phyloP scores from a whole-genome alignment of 2,797 vertebrate species.

The Lateolabrax maculatus region DNA sequence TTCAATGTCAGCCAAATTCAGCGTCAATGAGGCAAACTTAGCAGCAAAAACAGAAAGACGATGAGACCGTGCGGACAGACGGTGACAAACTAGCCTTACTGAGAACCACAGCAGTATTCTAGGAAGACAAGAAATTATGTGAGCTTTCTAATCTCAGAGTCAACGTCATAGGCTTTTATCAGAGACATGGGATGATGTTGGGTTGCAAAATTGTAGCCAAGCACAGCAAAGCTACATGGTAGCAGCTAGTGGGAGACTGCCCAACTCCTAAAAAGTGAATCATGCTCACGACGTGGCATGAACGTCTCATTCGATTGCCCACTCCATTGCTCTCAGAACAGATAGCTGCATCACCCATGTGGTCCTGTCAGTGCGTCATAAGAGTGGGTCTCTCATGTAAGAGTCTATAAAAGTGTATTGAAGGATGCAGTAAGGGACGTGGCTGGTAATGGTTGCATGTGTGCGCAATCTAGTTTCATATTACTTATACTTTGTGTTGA shows the following conservation, averaged over 20 bases:
- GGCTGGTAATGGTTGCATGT: neutral
- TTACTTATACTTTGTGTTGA: neutral
- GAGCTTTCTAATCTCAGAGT: conserved; percentile 18
- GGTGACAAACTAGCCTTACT: conserved; percentile 25
- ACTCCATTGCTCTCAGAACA: conserved; percentile 48
- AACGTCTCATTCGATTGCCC: conserved; percentile 43
- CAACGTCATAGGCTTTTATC: neutral
- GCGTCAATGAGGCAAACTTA: conserved; percentile 8
- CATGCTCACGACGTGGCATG: conserved; percentile 55
- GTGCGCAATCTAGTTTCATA: neutral
- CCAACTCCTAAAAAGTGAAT: conserved; percentile 60
- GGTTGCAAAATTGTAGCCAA: neutral
- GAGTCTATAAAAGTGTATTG: conserved; percentile 11
- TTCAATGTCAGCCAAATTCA: conserved; percentile 40
- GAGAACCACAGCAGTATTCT: conserved; percentile 29
- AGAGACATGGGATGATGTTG: neutral
- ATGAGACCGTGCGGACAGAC: conserved; percentile 26
- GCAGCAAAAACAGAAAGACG: conserved; percentile 53
- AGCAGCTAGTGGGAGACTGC: conserved; percentile 35
- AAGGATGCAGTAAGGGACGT: neutral
- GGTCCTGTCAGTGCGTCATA: conserved; percentile 47
- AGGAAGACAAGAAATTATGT: conserved; percentile 18
- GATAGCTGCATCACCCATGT: conserved; percentile 45
- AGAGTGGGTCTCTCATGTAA: conserved; percentile 28
- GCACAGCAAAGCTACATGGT: neutral